A percentile compares a stretch with the other conserved stretches of the same genome.
These are phyloP conservation scores for Lasiurus borealis DNA, from an alignment of 2,113 vertebrate species.

Conservation along the genomic window DNA sequence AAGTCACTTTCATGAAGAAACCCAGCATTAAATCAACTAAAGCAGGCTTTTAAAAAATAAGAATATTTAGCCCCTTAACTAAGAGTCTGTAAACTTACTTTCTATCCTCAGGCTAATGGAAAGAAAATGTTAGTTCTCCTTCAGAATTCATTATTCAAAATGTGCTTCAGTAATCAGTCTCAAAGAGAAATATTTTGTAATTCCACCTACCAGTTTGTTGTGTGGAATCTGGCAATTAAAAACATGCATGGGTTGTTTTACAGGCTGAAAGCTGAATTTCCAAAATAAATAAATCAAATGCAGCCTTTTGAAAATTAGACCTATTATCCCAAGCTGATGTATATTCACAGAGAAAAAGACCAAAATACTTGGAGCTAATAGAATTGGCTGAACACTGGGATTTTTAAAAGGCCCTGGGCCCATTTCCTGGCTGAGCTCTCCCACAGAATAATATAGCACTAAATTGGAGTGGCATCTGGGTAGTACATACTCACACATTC, in stretches of 20 bases:
- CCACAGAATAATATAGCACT: constrained; percentile 44
- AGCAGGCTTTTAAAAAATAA: constrained; percentile 40
- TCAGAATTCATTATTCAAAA: constrained; percentile 59
- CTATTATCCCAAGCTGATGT: constrained; percentile 57
- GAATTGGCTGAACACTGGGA: constrained; percentile 55
- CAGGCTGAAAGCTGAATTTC: constrained; percentile 49
- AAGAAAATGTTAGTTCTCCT: neutral
- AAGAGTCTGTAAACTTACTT: constrained; percentile 20
- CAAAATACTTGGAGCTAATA: constrained; percentile 69
- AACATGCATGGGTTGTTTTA: neutral
- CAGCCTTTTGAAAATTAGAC: constrained; percentile 40
- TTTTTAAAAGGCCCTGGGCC: constrained; percentile 50
- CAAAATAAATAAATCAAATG: constrained; percentile 67
- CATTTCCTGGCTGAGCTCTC: constrained; percentile 64
- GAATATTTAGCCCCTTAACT: neutral
- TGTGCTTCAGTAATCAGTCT: neutral
- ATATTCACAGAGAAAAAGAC: constrained; percentile 39
- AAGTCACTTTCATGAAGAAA: neutral
- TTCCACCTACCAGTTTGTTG: constrained; percentile 35
- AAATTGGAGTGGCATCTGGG: constrained; percentile 48
- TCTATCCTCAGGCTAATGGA: neutral
- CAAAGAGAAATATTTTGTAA: constrained; percentile 33
- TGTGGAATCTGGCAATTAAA: constrained; percentile 9
- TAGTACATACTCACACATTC: constrained; percentile 43
- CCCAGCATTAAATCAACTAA: neutral